Evolutionary conservation across 2,797 vertebrate genomes (phyloP).

Genomic region (Rhodeus uyekii): DNA sequence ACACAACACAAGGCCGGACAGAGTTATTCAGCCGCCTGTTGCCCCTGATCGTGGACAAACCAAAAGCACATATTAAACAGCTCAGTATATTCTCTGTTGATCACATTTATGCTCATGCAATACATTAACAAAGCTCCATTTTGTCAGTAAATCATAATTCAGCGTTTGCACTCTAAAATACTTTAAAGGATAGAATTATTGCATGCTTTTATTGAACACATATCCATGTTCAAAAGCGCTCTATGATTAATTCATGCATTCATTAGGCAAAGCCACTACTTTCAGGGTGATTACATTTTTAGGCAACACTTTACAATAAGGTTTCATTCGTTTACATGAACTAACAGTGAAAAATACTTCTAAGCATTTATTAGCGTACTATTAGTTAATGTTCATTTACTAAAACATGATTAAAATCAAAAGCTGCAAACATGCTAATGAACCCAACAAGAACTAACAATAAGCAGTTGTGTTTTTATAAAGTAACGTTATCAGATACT

Average conservation of each 20-base stretch:
- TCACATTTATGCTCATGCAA: background rate
- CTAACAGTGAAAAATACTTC: background rate
- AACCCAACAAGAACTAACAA: background rate
- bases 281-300: background rate
- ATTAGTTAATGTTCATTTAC: background rate
- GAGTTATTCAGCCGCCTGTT: conserved; percentile 14
- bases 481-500: background rate
- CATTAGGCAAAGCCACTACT: background rate
- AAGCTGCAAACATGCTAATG: background rate
- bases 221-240: background rate
- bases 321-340: too few relatives aligned
- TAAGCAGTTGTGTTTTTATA: background rate
- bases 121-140: background rate
- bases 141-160: background rate
- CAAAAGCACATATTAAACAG: background rate
- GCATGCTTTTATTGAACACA: background rate
- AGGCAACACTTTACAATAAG: too few relatives aligned
- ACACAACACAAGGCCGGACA: conserved; percentile 59
- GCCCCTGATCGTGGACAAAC: background rate
- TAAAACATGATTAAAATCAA: background rate
- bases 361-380: background rate
- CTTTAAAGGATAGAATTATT: background rate
- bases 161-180: background rate
- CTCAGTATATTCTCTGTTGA: background rate
- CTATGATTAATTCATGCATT: background rate